Conservation (phyloP, 2,888 invertebrate species). For the Ophion ventricosus region DNA sequence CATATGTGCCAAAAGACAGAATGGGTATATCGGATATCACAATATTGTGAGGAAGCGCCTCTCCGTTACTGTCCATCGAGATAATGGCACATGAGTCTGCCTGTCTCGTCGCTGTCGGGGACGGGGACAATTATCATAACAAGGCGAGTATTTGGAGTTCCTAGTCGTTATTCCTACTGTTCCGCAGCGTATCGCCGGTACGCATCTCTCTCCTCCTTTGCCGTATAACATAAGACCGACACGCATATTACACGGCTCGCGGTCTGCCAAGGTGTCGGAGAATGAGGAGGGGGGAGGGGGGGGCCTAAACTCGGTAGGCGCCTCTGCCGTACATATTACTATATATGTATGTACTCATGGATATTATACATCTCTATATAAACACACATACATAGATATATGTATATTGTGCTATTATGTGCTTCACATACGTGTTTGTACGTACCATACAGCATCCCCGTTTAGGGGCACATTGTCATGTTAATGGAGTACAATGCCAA, state of each 20-base stretch:
- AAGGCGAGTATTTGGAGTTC: slow-evolving; percentile 78
- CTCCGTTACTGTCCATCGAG: slow-evolving; percentile 47
- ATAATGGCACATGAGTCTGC: slow-evolving; percentile 44
- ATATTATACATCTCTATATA: neutral
- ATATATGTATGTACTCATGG: neutral
- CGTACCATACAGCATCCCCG: slow-evolving; percentile 71
- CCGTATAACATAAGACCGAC: slow-evolving; percentile 58
- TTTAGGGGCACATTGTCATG: slow-evolving; percentile 80
- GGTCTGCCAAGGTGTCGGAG: slow-evolving; percentile 63
- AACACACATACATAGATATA: slow-evolving; percentile 1
- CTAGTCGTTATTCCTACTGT: slow-evolving; percentile 64
- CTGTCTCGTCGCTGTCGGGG: slow-evolving; percentile 50
- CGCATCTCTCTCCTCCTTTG: slow-evolving; percentile 69
- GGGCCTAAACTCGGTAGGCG: slow-evolving; percentile 31
- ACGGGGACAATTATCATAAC: slow-evolving; percentile 80
- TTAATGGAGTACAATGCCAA: slow-evolving; percentile 79
- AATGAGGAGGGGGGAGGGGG: neutral
- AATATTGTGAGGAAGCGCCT: slow-evolving; percentile 78
- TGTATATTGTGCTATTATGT: slow-evolving; percentile 34
- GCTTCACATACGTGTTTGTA: slow-evolving; percentile 64
- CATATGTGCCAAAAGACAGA: slow-evolving; percentile 25
- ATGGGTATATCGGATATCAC: slow-evolving; percentile 77
- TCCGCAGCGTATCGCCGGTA: slow-evolving; percentile 71
- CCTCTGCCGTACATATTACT: neutral
- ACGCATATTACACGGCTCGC: slow-evolving; percentile 71